phyloP scores from a whole-genome alignment of 2,113 vertebrate genomes.

The Petaurus breviceps region DNA sequence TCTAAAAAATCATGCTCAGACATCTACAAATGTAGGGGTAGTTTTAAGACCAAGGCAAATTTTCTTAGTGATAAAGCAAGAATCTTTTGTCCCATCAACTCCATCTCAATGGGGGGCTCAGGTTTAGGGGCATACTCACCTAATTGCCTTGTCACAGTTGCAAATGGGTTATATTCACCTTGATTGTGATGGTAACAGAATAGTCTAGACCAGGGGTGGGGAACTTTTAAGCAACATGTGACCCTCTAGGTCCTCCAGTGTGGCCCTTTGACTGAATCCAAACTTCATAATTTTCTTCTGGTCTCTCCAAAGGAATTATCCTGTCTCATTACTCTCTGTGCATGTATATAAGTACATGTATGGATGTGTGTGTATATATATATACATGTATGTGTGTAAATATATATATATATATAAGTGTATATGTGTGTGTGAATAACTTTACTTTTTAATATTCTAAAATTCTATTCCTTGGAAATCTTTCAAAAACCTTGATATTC shows the following conservation, averaged over 20 bases:
- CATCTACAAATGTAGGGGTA: background rate
- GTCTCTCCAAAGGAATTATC: background rate
- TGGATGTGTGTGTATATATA: no score
- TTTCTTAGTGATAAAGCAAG: constrained; percentile 59
- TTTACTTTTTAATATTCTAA: constrained; percentile 16
- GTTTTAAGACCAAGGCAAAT: constrained; percentile 62
- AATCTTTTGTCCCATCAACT: constrained; percentile 48
- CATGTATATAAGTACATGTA: no score
- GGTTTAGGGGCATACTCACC: background rate
- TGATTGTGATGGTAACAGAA: constrained; percentile 16
- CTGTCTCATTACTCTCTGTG: background rate
- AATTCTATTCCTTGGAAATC: background rate
- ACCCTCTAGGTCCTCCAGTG: no score
- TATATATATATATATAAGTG: background rate
- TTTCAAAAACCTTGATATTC: background rate
- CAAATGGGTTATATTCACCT: constrained; percentile 43
- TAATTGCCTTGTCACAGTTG: constrained; percentile 18
- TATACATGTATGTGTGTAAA: no score
- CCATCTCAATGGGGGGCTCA: constrained; percentile 33
- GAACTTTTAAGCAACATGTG: no score
- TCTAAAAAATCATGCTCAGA: constrained; percentile 6
- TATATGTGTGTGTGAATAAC: background rate
- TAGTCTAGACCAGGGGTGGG: background rate
- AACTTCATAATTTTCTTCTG: background rate
- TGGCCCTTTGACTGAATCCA: no score